Base-by-base conservation (phyloP, 2,797 vertebrate species). In the Labeo calbasu region DNA sequence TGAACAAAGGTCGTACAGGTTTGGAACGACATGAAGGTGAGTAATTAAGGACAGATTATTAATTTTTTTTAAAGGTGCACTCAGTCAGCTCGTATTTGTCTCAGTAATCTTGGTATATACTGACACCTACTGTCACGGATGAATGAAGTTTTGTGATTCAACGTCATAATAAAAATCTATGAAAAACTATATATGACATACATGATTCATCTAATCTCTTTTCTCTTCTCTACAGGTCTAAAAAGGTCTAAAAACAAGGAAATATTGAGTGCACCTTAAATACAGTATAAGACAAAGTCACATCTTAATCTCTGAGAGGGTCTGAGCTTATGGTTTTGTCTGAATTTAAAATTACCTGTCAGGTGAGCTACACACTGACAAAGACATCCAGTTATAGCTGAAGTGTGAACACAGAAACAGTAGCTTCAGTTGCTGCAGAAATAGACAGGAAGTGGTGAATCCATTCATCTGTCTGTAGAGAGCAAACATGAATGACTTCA, bases 71-170 rank as follows among this genome's bases (percentile, higher is more conserved):
- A 36, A 6, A 77, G 5, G n/a, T 40, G 19, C 28, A 55, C 72
- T n/a, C 28, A 75, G 32, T 36, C 19, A 57, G 21, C 32, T 36
- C 28, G 55, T n/a, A 4, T 55, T 53, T 75, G 53, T 40, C 21
- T 43, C n/a, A 59, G 53, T 23, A n/a, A 40, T 25, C n/a, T 77
- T 61, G 55, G 21, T 77, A 25, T 61, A 77, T 77, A 25, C 14
- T 77, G 75, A 61, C 55, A 61, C 13, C 55, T 77, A 25, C 51
- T 57, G 28, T 19, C 12, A 8, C n/a, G 51, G 72, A 75, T 75
- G 51, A 55, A 40, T 55, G 1, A 14, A 36, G 6, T 40, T 55
- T 55, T 11, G 5, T 75, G 50, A 28, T 32, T 53, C 19, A 21
- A 12, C 9, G 10, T 51, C 15, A 28, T 28, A 32, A 51, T 72